A percentile compares a stretch with the other conserved stretches of the same genome.
Conservation (phyloP, 2,113 vertebrate species). For the Pachycephala philippinensis region DNA sequence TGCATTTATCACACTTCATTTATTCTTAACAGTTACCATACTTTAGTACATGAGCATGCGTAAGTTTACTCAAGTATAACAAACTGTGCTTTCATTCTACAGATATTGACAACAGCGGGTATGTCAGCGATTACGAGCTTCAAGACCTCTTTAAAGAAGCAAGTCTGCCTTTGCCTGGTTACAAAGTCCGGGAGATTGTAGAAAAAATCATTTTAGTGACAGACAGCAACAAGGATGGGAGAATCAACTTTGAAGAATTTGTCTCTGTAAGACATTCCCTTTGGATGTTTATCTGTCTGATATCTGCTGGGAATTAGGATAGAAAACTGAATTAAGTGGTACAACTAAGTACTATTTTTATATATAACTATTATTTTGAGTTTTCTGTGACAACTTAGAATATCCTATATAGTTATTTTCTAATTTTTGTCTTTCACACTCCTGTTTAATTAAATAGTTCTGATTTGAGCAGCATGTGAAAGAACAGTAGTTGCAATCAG, state of each 20-base stretch:
- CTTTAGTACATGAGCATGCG: neutral
- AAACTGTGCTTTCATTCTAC: neutral
- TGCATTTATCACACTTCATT: neutral
- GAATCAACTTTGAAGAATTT: slow-evolving; percentile 96
- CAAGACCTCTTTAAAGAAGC: slow-evolving; percentile 97
- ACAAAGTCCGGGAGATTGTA: slow-evolving; percentile 90
- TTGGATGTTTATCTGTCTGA: neutral
- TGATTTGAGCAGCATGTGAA: neutral
- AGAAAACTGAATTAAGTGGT: neutral
- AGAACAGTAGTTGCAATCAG: neutral
- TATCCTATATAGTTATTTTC: neutral
- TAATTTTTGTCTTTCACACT: neutral
- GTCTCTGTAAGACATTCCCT: slow-evolving; percentile 78
- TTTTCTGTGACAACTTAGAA: neutral
- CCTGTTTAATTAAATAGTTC: neutral
- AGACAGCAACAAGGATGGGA: slow-evolving; percentile 92
- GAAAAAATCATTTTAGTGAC: slow-evolving; percentile 85
- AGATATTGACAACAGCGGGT: slow-evolving; percentile 96
- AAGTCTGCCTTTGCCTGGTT: slow-evolving; percentile 89
- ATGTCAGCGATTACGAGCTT: slow-evolving; percentile 94
- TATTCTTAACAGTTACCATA: neutral
- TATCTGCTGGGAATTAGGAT: neutral
- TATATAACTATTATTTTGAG: neutral
- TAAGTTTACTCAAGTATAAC: neutral
- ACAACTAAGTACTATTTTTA: neutral